Conservation (phyloP, 1,140 invertebrate genomes). For the Theocolax elegans region DNA sequence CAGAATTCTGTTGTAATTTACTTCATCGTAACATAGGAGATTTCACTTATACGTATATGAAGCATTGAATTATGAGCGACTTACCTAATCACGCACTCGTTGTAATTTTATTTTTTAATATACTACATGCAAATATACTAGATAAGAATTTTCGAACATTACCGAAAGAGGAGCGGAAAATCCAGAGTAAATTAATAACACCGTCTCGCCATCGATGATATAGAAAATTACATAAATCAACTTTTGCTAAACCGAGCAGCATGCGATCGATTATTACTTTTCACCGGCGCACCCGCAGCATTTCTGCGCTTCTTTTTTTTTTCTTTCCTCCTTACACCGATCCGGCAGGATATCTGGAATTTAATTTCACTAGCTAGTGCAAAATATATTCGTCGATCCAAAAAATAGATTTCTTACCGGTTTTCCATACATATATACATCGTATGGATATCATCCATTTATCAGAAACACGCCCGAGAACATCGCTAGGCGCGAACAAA, state of each 20-base stretch:
- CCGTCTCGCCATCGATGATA: neutral
- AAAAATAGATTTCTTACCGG: neutral
- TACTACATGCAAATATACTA: neutral
- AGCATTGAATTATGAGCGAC: neutral
- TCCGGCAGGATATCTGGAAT: too few relatives aligned
- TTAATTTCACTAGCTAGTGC: neutral
- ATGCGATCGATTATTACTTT: neutral
- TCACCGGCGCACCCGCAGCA: neutral
- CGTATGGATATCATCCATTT: too few relatives aligned
- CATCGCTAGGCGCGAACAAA: too few relatives aligned
- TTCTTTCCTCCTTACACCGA: too few relatives aligned
- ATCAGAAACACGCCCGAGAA: too few relatives aligned
- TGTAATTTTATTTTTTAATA: neutral
- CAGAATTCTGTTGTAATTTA: too few relatives aligned
- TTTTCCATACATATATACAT: too few relatives aligned
- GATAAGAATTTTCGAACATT: neutral
- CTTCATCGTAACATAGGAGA: neutral
- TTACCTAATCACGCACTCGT: constrained; percentile 4
- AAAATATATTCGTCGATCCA: neutral
- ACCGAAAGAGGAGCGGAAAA: neutral
- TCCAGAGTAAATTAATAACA: neutral
- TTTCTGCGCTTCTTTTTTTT: neutral
- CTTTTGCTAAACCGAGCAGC: neutral
- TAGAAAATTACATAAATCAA: neutral
- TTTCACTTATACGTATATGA: neutral